Base-by-base conservation (phyloP, 2,888 invertebrate species). In the Embidobia sp. region DNA sequence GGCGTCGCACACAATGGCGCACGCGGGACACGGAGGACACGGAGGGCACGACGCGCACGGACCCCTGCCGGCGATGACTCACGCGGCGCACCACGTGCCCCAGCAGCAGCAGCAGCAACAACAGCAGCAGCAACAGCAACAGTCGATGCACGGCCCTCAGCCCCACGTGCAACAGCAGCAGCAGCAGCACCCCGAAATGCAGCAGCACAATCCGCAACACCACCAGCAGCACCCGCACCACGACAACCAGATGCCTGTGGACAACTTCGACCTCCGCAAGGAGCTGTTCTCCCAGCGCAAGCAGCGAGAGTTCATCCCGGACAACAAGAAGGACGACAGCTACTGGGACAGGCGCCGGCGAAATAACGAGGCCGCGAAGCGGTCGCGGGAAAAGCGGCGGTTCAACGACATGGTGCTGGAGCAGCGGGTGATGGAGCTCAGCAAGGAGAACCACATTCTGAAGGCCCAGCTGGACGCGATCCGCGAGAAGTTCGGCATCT, bases 381-480 rank as follows among this genome's bases (percentile, higher is more conserved):
- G 98, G 40, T 98, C 98, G 3, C 93, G 98, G n/a, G 98, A 98
- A 90, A 98, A 98, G 90, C 93, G 98, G 35, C 94, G 98, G 44
- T 95, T 97, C 91, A 98, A 98, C 88, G 98, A 98, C 90, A 96
- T 98, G 96, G 97, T 97, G 0, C 91, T 99, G 74, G 98, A 98
- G 86, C 96, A 97, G 83, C 93, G 97, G 44, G 97, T 99, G 22
- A 94, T 97, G 63, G 97, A 98, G 89, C 91, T 99, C 61, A 97
- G 97, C 79, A 96, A 97, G 90, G 98, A 98, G 89, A 99, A 98
- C 90, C 96, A 97, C 87, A 95, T 97, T 44, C 92, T 99, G 1
- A 96, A 97, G 88, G 96, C 97, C 2, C 98, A 98, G 86, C 91
- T 99, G 66, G 95, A 95, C 83, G 97, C 97, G 13, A 96, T 98